A percentile compares a stretch with the other conserved stretches of the same genome.
Evolutionary conservation across 2,797 vertebrate genomes (phyloP).

Genomic region (Liparis tanakae): DNA sequence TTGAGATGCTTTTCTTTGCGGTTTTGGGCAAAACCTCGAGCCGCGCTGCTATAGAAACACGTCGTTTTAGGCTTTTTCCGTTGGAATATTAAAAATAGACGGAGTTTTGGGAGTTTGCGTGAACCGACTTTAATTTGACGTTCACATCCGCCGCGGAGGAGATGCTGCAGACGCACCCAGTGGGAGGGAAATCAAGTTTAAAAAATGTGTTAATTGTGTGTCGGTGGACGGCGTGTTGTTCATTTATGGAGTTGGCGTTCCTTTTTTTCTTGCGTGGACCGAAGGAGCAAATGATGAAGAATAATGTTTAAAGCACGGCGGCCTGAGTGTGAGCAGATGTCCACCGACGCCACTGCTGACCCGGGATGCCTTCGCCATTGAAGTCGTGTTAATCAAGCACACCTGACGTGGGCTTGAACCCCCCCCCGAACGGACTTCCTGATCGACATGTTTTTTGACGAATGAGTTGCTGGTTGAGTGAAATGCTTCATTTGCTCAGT

Average conservation of each 20-base stretch:
- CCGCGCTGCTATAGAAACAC: not conserved
- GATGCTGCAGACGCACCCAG: not conserved
- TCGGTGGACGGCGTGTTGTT: slow-evolving; percentile 10
- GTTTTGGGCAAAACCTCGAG: not conserved
- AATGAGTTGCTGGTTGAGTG: not conserved
- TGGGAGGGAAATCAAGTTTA: not conserved
- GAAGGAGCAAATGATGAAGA: slow-evolving; percentile 40
- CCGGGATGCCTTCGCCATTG: not conserved
- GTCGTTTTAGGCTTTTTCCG: not conserved
- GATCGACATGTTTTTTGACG: not conserved
- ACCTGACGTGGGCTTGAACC: slow-evolving; percentile 1
- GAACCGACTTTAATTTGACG: slow-evolving; percentile 1
- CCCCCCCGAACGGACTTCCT: slow-evolving; percentile 8
- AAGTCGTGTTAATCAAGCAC: slow-evolving; percentile 5
- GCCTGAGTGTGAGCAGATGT: slow-evolving; percentile 1
- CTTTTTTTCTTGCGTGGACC: slow-evolving; percentile 15
- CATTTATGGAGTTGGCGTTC: slow-evolving; percentile 7
- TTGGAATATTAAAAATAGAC: not conserved
- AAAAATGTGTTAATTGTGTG: slow-evolving; percentile 13
- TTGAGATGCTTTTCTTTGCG: not conserved
- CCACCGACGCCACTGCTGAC: not conserved
- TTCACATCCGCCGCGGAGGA: not conserved
- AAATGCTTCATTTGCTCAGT: not conserved
- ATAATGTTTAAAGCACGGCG: slow-evolving; percentile 4
- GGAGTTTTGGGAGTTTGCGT: not conserved